phyloP scores from a whole-genome alignment of 37 sponge, comb jelly and placozoan genomes.

The Geodia barretti region DNA sequence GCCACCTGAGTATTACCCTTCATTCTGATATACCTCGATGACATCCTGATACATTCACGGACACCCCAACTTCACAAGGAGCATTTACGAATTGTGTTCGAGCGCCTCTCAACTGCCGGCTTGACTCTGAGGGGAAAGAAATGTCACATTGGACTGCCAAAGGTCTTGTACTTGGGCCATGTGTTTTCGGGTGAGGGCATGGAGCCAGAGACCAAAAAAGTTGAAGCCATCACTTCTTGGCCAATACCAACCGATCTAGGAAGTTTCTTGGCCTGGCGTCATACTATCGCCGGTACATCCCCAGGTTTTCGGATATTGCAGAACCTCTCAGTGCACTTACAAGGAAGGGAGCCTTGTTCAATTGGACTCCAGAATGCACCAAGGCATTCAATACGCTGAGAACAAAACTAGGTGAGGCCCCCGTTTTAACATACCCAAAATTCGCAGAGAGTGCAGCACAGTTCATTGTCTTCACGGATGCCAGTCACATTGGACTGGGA shows the following conservation, averaged over 20 bases:
- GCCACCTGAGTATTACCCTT: constrained; percentile 56
- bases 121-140: constrained; percentile 54
- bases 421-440: constrained; percentile 50
- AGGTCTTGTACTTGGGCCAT: constrained; percentile 49
- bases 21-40: constrained; percentile 55
- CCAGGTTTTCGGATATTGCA: constrained; percentile 56
- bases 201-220: constrained; percentile 53
- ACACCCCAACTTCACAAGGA: constrained; percentile 5
- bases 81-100: constrained; percentile 57
- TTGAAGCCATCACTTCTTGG: constrained; percentile 43
- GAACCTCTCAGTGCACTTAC: constrained; percentile 48
- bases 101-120: constrained; percentile 48
- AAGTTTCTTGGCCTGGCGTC: constrained; percentile 58
- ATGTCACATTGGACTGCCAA: constrained; percentile 38
- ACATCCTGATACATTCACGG: constrained; percentile 38
- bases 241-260: constrained; percentile 24
- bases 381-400: constrained; percentile 48
- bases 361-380: constrained; percentile 13
- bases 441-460: constrained; percentile 23
- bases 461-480: constrained; percentile 71
- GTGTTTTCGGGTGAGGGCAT: constrained; percentile 45
- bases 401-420: constrained; percentile 27
- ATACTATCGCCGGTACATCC: constrained; percentile 58
- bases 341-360: constrained; percentile 33
- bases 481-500: constrained; percentile 54